Evolutionary conservation across 2,888 invertebrate genomes (phyloP).

Genomic region (Drosophila recens): DNA sequence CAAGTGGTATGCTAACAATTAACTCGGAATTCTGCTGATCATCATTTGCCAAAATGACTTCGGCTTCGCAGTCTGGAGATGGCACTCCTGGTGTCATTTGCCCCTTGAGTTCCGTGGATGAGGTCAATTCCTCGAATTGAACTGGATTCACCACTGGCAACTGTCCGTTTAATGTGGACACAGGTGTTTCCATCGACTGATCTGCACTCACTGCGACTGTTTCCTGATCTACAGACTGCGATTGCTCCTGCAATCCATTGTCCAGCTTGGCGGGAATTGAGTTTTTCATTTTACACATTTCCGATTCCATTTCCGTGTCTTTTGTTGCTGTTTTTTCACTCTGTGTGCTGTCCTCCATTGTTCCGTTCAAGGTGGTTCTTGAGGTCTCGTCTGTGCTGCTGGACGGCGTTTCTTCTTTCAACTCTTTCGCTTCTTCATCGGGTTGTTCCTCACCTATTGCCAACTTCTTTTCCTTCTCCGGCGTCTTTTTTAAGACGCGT

Average conservation of each 20-base stretch:
- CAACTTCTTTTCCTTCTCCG: background rate
- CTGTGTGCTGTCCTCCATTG: background rate
- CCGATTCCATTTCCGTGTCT: background rate
- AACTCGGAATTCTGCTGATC: constrained; percentile 28
- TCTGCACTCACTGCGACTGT: background rate
- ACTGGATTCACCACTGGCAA: constrained; percentile 25
- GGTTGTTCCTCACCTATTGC: background rate
- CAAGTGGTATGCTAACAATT: constrained; percentile 69
- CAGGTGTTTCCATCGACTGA: background rate
- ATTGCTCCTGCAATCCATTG: background rate
- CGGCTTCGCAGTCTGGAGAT: constrained; percentile 24
- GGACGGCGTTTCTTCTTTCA: background rate
- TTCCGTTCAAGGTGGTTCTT: background rate
- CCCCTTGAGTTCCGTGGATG: constrained; percentile 54
- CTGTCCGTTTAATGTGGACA: constrained; percentile 1
- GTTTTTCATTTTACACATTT: background rate
- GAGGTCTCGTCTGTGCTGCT: constrained; percentile 6
- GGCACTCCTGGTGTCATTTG: constrained; percentile 27
- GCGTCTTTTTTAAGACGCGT: background rate
- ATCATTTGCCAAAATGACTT: background rate
- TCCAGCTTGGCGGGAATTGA: background rate
- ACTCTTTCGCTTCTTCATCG: background rate
- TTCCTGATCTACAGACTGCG: background rate
- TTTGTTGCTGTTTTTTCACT: background rate
- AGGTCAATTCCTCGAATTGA: constrained; percentile 62